Evolutionary conservation across 1,140 invertebrate species (phyloP), one percentile per base, ranked within the genome.

Genomic region (Apocrypta bakeri): DNA sequence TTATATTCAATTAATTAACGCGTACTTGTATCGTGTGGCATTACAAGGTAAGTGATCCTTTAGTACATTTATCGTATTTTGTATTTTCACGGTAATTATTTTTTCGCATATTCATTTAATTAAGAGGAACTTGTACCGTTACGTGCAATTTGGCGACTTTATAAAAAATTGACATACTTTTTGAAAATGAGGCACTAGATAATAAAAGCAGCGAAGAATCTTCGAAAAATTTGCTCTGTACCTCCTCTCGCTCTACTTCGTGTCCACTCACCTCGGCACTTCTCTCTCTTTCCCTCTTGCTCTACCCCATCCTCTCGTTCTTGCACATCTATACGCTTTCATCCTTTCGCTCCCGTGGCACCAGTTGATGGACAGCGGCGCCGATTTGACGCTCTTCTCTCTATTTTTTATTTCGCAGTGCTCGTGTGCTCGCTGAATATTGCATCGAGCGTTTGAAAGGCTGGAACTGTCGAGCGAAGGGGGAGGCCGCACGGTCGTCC

Each of bases 311-410:
- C 69, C 69, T 63, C 78, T 37, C 56, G 21, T 27, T 68, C 83
- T 12, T 25, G 3, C 63, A 25, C 14, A n/a, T 31, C 63, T 9
- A 14, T 42, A n/a, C 48, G n/a, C 2, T 80, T 73, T n/a, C 24
- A 24, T 74, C 40, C 56, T 85, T 84, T 85, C 85, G 85, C 27
- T 42, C 79, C 56, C n/a, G 63, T 7, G 88, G 87, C 89, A 88
- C 87, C 89, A 87, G 86, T 89, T 91, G 91, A 92, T 92, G 91
- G 90, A 91, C 91, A 91, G 90, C 90, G 90, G 91, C 91, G 90
- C 90, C 91, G 91, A 92, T 91, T 91, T 91, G 90, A 91, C 90
- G 91, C 87, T 92, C 88, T 79, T 79, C 85, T 84, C 80, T 75
- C 73, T 71, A 79, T 87, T 88, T 83, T 83, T 83, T 83, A 74